Evolutionary conservation across 1,140 invertebrate species (phyloP).

Genomic region (Drosophila kanapiae): DNA sequence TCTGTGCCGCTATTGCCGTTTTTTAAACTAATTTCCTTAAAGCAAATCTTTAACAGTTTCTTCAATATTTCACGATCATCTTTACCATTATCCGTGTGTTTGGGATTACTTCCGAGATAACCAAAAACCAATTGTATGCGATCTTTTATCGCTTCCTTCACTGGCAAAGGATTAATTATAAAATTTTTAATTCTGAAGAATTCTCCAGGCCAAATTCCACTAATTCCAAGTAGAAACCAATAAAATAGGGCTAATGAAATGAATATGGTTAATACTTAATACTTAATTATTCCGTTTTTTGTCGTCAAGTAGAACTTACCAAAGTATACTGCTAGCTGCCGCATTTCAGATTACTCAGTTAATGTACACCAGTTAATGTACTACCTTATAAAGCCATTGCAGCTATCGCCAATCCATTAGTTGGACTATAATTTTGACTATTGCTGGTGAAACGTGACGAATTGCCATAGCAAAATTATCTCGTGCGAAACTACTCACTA

Average conservation of each 20-base stretch:
- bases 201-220: too few relatives aligned
- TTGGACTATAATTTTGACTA: not conserved
- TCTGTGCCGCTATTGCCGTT: not conserved
- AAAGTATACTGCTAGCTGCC: not conserved
- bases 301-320: not conserved
- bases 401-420: constrained; percentile 7
- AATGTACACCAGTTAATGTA: not conserved
- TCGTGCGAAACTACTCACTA: not conserved
- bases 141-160: too few relatives aligned
- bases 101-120: too few relatives aligned
- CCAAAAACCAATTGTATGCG: too few relatives aligned
- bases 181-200: too few relatives aligned
- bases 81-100: too few relatives aligned
- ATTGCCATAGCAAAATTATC: not conserved
- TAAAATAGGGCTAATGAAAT: not conserved
- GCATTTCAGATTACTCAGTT: constrained; percentile 2
- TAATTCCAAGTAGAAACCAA: too few relatives aligned
- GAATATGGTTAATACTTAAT: not conserved
- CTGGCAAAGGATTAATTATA: too few relatives aligned
- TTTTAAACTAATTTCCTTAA: not conserved
- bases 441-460: not conserved
- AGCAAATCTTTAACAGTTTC: not conserved
- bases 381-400: not conserved
- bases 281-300: too few relatives aligned
- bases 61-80: too few relatives aligned